Percentiles rank a stretch among this genome's conserved stretches.
These are phyloP conservation scores for Callipepla squamata DNA, from an alignment of 2,113 vertebrate species.

Conservation along the genomic window DNA sequence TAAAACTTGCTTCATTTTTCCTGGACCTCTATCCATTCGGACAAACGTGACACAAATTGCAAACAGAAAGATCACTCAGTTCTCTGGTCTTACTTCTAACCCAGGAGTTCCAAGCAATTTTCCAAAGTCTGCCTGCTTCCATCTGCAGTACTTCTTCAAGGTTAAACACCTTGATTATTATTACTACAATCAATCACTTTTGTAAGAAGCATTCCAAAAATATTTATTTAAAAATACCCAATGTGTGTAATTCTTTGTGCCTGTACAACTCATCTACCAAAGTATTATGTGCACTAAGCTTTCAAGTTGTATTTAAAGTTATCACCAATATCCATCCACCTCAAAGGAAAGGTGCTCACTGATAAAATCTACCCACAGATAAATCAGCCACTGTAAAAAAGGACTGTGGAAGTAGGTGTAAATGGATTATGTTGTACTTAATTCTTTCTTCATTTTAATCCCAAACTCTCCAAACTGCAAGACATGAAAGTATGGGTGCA, in stretches of 20 bases:
- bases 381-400: slow-evolving; percentile 56
- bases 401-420: slow-evolving; percentile 3
- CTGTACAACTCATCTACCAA: not conserved
- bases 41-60: not conserved
- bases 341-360: slow-evolving; percentile 60
- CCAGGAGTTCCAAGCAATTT: not conserved
- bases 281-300: slow-evolving; percentile 55
- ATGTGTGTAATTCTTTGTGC: not conserved
- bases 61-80: not conserved
- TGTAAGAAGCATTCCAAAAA: not conserved
- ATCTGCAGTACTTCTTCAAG: not conserved
- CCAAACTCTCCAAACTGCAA: slow-evolving; percentile 37
- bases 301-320: slow-evolving; percentile 61
- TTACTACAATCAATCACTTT: not conserved
- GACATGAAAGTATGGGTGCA: not conserved
- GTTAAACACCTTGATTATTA: not conserved
- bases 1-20: not conserved
- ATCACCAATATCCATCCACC: slow-evolving; percentile 60
- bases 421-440: slow-evolving; percentile 45
- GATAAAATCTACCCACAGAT: not conserved
- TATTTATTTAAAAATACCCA: not conserved
- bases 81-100: not conserved
- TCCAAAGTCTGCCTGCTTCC: not conserved
- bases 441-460: slow-evolving; percentile 52
- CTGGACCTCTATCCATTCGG: not conserved